Evolutionary conservation across 2,113 vertebrate genomes (phyloP), one percentile per base, ranked within the genome.

Genomic region (Neotoma lepida): DNA sequence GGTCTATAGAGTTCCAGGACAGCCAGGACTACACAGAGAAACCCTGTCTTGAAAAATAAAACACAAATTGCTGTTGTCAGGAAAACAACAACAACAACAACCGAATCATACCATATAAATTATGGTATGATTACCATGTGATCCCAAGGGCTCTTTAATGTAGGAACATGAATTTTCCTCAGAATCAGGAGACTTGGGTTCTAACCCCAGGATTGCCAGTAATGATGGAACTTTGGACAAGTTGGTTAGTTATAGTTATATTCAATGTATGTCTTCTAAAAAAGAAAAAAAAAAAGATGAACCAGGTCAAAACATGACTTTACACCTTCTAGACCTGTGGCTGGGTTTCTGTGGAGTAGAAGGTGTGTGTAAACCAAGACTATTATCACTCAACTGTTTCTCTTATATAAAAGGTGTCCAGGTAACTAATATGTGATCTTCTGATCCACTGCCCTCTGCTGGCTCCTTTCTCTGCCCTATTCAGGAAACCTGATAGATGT

Each of bases 211-310:
- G 94, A 61, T 30, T 94, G 10, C 18, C 58, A 76, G 39, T 90
- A 92, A 88, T 80, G 44, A 64, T 92, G 70, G 33, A 77, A 81
- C 24, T 96, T 84, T 41, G 26, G 28, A 76, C 9, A 91, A 76
- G 13, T 86, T 58, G 63, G 61, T 94, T 89, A 89, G 68, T 85
- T 77, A 88, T 24, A 73, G 66, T 84, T 77, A 80, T n/a, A n/a
- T 49, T 93, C 71, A 80, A 64, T 13, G 10, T 94, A 58, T 4
- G 71, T 92, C 44, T 89, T 96, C 88, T 93, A 66, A 82, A 93
- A 84, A 71, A 90, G 51, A 51, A 84, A 61, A 24, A 44, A 44
- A 44, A 30, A 2, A 4, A 41, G 24, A 82, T 18, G 2, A 85
- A 24, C 17, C 49, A 94, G 28, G 14, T 84, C 41, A 93, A 88